Percentiles rank a stretch among this genome's conserved stretches.
These are phyloP conservation scores for Poeciliopsis turrubarensis DNA, from an alignment of 2,113 vertebrate species.

Conservation along the genomic window DNA sequence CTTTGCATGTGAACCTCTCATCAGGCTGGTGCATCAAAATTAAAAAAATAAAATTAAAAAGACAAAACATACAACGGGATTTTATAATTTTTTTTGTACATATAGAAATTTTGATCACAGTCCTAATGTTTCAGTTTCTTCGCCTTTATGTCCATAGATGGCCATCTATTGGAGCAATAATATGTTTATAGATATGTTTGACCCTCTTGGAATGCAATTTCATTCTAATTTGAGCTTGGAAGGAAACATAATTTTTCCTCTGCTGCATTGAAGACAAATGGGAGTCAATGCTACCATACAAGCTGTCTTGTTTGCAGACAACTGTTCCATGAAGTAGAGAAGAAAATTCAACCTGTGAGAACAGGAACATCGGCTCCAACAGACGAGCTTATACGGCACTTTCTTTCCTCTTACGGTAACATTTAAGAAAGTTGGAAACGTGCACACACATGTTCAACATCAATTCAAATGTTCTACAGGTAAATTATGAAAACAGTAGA, in stretches of 20 bases:
- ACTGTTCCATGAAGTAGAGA: slow-evolving; percentile 32
- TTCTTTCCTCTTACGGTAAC: slow-evolving; percentile 40
- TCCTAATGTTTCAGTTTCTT: slow-evolving; percentile 42
- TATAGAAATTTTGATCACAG: not conserved
- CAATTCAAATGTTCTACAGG: not conserved
- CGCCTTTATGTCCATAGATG: slow-evolving; percentile 60
- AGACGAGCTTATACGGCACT: not conserved
- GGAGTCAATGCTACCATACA: slow-evolving; percentile 59
- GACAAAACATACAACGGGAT: not conserved
- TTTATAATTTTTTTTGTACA: not conserved
- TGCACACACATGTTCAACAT: slow-evolving; percentile 4
- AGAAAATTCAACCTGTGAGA: slow-evolving; percentile 47
- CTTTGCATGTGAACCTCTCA: too few species aligned
- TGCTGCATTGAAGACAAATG: slow-evolving; percentile 41
- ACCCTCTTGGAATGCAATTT: slow-evolving; percentile 69
- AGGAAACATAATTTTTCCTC: slow-evolving; percentile 57
- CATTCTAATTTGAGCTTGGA: slow-evolving; percentile 65
- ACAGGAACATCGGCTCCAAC: slow-evolving; percentile 39
- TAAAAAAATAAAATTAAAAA: not conserved
- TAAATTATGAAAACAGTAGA: not conserved
- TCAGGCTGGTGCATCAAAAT: not conserved
- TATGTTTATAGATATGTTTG: slow-evolving; percentile 72
- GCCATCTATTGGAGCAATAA: slow-evolving; percentile 59
- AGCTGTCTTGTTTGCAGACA: slow-evolving; percentile 55
- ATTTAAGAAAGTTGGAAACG: not conserved